A percentile compares a stretch with the other conserved stretches of the same genome.
Evolutionary conservation across 2,888 invertebrate species (phyloP).

Genomic region (Nomada ferruginata): DNA sequence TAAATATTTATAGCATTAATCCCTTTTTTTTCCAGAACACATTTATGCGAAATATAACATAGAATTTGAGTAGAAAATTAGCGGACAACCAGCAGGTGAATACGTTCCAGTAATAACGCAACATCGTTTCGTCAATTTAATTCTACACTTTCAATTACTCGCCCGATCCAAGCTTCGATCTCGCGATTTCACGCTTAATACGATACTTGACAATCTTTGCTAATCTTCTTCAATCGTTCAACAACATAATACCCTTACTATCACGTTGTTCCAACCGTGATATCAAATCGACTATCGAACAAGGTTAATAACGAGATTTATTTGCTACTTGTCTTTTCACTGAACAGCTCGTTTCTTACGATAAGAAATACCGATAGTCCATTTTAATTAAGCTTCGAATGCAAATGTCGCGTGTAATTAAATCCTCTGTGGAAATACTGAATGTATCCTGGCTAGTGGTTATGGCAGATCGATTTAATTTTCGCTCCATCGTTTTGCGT

Average conservation of each 20-base stretch:
- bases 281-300: conserved; percentile 6
- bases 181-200: conserved; percentile 18
- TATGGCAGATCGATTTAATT: conserved; percentile 13
- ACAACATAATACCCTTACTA: conserved; percentile 34
- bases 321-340: neutral
- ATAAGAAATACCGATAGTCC: neutral
- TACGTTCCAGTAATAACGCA: conserved; percentile 27
- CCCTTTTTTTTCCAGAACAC: no score
- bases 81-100: neutral
- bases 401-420: conserved; percentile 16
- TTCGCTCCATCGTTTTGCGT: neutral
- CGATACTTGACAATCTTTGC: conserved; percentile 46
- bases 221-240: conserved; percentile 15
- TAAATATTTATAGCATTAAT: no score
- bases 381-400: conserved; percentile 17
- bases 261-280: conserved; percentile 44
- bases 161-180: conserved; percentile 11
- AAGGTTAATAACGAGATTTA: neutral
- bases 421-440: neutral
- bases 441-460: conserved; percentile 9
- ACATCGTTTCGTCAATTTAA: conserved; percentile 19
- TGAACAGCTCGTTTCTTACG: neutral
- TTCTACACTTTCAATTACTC: conserved; percentile 13
- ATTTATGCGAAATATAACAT: no score
- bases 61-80: neutral